Conservation (phyloP, 2,113 vertebrate species). For the Microcebus murinus region DNA sequence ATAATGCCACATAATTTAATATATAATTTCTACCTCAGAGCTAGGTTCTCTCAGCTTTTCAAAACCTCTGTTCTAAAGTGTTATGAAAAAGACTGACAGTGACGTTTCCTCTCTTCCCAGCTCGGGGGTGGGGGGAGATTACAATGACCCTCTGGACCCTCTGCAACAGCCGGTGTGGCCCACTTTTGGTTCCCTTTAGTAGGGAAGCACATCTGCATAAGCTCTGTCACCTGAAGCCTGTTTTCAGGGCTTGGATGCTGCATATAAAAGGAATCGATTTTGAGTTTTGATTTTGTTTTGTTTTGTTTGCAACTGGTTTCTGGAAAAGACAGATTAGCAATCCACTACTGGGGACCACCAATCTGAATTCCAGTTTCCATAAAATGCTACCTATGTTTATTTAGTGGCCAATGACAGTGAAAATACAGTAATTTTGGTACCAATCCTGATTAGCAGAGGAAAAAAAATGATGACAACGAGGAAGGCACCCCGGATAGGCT, state of each 20-base stretch:
- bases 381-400: not conserved
- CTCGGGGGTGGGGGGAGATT: not conserved
- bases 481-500: constrained; percentile 74
- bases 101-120: not conserved
- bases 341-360: not conserved
- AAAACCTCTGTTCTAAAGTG: not conserved
- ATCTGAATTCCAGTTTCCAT: not conserved
- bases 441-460: not conserved
- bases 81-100: not conserved
- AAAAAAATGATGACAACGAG: not conserved
- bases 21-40: not conserved
- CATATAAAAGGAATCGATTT: not conserved
- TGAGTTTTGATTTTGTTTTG: constrained; percentile 11
- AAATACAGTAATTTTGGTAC: not conserved
- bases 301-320: constrained; percentile 16
- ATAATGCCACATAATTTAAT: not conserved
- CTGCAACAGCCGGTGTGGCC: not conserved
- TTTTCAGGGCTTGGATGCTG: not conserved
- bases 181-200: not conserved
- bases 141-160: not conserved
- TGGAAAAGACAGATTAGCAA: not conserved
- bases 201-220: not conserved
- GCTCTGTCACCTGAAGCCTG: not conserved
- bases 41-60: not conserved
- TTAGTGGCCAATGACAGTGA: not conserved